Evolutionary conservation across 2,888 invertebrate species (phyloP).

Genomic region (Chloromyia formosa): DNA sequence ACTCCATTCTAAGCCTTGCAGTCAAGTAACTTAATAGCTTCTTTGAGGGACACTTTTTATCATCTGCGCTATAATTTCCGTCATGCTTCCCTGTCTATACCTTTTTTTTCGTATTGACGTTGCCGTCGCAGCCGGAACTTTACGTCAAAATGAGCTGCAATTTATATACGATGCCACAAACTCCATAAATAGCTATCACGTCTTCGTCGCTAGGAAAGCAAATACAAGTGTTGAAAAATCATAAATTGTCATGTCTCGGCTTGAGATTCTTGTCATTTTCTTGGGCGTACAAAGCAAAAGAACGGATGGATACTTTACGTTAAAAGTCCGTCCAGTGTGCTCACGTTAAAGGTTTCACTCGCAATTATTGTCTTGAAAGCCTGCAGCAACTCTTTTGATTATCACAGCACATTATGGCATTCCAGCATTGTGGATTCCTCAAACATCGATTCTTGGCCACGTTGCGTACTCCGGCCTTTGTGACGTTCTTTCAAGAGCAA

Average conservation of each 20-base stretch:
- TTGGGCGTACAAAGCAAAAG: neutral
- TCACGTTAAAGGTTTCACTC: neutral
- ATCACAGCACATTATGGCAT: neutral
- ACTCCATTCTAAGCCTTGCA: too few relatives aligned
- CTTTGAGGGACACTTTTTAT: too few relatives aligned
- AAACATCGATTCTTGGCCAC: conserved; percentile 8
- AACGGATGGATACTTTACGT: neutral
- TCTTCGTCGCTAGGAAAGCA: neutral
- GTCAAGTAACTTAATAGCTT: too few relatives aligned
- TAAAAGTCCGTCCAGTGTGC: conserved; percentile 6
- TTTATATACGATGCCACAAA: too few relatives aligned
- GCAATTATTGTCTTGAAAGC: conserved; percentile 21
- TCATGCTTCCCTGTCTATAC: too few relatives aligned
- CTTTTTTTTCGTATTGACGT: too few relatives aligned
- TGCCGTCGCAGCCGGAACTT: too few relatives aligned
- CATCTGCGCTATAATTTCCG: too few relatives aligned
- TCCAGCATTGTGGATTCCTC: neutral
- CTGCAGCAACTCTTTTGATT: conserved; percentile 19
- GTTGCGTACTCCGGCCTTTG: conserved; percentile 7
- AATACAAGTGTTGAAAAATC: neutral
- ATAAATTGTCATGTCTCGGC: neutral
- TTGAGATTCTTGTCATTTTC: neutral
- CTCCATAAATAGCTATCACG: too few relatives aligned
- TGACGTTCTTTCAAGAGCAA: conserved; percentile 8
- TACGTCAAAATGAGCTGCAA: too few relatives aligned